Base-by-base conservation (phyloP, 2,797 vertebrate species). In the Hoplostethus mediterraneus region DNA sequence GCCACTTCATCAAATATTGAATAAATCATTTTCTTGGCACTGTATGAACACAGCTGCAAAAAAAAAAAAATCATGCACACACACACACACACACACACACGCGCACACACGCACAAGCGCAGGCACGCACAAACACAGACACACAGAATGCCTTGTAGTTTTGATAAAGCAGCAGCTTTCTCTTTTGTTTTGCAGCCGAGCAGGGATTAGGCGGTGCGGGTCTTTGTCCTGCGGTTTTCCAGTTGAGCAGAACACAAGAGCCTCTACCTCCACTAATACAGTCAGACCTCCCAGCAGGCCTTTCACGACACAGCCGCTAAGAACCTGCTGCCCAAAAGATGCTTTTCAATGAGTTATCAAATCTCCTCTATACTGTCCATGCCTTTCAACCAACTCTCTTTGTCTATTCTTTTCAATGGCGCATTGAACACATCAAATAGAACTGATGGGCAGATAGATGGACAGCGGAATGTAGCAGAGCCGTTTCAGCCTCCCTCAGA, bases 201-300 rank as follows among this genome's bases (percentile, higher is more conserved):
- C 88, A 90, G 90, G 94, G 93, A 94, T 94, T 94, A 93, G 90
- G 90, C 86, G 90, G 90, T 87, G 89, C 87, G 72, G 85, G 84
- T 91, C 93, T 94, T 94, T 94, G 93, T 94, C 90, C 87, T 86
- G 87, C 78, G 68, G 92, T 93, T 93, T 94, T 94, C 93, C 91
- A 94, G 94, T 92, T 92, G 92, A 94, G 92, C 90, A 93, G 92
- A 93, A 91, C 93, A 94, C 91, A 94, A 94, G 91, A 93, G 92
- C 89, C 90, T 90, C 92, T 90, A 92, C 92, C 92, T 91, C 90
- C 86, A 90, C 87, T 92, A 90, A 93, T 92, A 91, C 91, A 93
- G 90, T 90, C 85, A 91, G 94, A 94, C 93, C 93, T 94, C 93
- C 94, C 93, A 94, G 92, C 89, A 94, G 89, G 93, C 91, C 91